Evolutionary conservation across 2,113 vertebrate species (phyloP), one percentile per base, ranked within the genome.

Genomic region (Fulica atra): DNA sequence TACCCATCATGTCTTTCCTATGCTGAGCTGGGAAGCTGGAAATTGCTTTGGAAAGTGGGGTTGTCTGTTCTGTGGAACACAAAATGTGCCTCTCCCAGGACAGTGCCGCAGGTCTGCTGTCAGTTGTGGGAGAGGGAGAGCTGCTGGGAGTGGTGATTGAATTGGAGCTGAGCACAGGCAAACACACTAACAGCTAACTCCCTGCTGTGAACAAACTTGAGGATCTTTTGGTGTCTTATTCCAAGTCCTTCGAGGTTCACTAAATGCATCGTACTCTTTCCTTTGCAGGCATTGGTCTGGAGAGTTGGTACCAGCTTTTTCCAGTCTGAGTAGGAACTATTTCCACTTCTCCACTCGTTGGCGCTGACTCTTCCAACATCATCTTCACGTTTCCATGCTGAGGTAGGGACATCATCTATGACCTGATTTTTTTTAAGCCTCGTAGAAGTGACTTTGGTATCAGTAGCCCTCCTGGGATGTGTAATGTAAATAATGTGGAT

Each of bases 361-460:
- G 36, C 13, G 2, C 63, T 53, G 31, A 40, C 13, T 56, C 90
- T 68, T 53, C 61, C 0, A 2, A 28, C 79, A 3, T 18, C 59
- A 19, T 28, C 78, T 59, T 74, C 31, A 6, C 15, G 0, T 16
- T 76, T 21, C 65, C 79, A 24, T 61, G 20, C 72, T 24, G 78
- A 97, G 96, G 97, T 98, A 96, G 94, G 98, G 83, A 73, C 38
- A 42, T 28, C 35, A 72, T 71, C 48, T 86, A 14, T 66, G 28
- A 85, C 81, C 74, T 89, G 13, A 81, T 93, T 83, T 86, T 74
- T 74, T 33, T 26, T 68, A 59, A 79, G 40, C 51, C 64, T 64
- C 26, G 46, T 21, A 65, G 76, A 66, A 80, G 26, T 78, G 42
- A 19, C 51, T 79, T 81, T 83, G 66, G 73, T 86, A 72, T 71